These are phyloP conservation scores for Trematomus loennbergii DNA, from an alignment of 2,113 vertebrate genomes.

Conservation along the genomic window DNA sequence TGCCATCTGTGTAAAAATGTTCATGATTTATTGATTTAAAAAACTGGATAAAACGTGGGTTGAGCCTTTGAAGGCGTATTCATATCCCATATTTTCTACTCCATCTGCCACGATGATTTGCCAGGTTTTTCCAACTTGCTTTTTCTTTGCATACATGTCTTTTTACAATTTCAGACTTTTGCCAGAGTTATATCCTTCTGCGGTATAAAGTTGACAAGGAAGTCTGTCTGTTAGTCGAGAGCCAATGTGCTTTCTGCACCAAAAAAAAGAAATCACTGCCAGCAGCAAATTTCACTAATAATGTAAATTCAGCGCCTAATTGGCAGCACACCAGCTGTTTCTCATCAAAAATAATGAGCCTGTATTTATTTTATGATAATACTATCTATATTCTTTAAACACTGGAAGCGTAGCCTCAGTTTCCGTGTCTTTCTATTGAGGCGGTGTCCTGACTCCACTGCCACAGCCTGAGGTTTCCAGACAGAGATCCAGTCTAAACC, in stretches of 20 bases:
- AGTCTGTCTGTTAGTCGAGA: conserved; percentile 31
- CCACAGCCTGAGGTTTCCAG: conserved; percentile 42
- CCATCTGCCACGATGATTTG: conserved; percentile 66
- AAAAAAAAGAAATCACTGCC: conserved; percentile 55
- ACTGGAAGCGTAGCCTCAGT: conserved; percentile 16
- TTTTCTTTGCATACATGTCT: conserved; percentile 14
- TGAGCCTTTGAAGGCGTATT: conserved; percentile 64
- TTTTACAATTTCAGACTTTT: conserved; percentile 45
- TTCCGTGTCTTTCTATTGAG: conserved; percentile 17
- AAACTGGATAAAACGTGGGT: conserved; percentile 52
- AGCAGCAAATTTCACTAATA: conserved; percentile 80
- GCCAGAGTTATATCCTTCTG: conserved; percentile 34
- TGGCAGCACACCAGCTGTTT: conserved; percentile 83
- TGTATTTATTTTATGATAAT: conserved; percentile 70
- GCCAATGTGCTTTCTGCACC: conserved; percentile 52
- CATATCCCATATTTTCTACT: conserved; percentile 53
- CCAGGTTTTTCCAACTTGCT: conserved; percentile 37
- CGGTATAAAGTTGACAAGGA: conserved; percentile 30
- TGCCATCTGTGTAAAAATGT: conserved; percentile 70
- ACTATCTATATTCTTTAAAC: conserved; percentile 61
- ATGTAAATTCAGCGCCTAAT: conserved; percentile 81
- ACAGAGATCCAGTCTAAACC: conserved; percentile 36
- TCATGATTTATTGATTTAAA: conserved; percentile 72
- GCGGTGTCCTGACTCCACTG: neutral
- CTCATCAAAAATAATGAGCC: conserved; percentile 80